Evolutionary conservation across 2,888 invertebrate species (phyloP).

Genomic region (Tillus elongatus): DNA sequence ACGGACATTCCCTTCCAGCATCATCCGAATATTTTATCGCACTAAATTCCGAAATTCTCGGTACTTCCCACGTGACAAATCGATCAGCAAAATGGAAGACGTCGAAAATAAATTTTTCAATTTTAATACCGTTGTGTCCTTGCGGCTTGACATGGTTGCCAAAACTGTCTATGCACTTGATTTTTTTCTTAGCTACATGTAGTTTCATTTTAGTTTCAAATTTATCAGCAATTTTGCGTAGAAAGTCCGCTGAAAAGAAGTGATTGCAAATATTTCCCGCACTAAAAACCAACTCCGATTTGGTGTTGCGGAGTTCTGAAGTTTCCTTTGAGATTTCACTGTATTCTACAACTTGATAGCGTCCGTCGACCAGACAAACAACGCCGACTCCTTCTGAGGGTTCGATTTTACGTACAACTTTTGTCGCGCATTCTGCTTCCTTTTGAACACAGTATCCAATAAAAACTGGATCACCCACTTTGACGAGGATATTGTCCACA

Average conservation of each 20-base stretch:
- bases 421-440: conserved; percentile 87
- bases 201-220: conserved; percentile 70
- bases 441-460: conserved; percentile 86
- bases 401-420: conserved; percentile 83
- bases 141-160: conserved; percentile 66
- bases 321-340: conserved; percentile 84
- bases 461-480: conserved; percentile 95
- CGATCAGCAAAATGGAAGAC: conserved; percentile 87
- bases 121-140: conserved; percentile 90
- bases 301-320: conserved; percentile 63
- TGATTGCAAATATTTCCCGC: conserved; percentile 98
- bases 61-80: conserved; percentile 90
- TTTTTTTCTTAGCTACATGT: conserved; percentile 96
- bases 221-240: conserved; percentile 59
- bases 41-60: conserved; percentile 88
- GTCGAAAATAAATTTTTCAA: conserved; percentile 99
- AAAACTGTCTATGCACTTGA: conserved; percentile 67
- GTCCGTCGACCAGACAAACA: conserved; percentile 81
- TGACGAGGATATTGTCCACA: conserved; percentile 95
- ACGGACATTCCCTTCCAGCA: conserved; percentile 81
- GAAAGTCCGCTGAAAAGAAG: conserved; percentile 82
- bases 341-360: conserved; percentile 89
- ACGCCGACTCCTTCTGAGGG: conserved; percentile 92
- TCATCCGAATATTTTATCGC: conserved; percentile 90
- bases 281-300: conserved; percentile 76